These are phyloP conservation scores for Smutsia temminckii DNA, from an alignment of 2,797 vertebrate genomes.

Conservation along the genomic window DNA sequence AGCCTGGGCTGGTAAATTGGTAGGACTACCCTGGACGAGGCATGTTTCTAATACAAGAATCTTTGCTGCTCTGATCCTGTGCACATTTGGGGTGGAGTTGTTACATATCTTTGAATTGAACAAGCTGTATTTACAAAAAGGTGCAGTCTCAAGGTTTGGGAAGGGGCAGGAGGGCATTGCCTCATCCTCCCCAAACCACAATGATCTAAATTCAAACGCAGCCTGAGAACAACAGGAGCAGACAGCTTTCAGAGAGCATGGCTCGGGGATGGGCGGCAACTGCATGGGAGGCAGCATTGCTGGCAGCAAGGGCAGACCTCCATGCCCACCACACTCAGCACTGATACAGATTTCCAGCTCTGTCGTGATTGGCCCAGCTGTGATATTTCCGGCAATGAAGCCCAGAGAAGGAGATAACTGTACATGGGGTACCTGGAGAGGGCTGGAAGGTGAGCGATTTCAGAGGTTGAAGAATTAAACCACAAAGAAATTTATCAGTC, in stretches of 20 bases:
- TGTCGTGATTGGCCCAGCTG: no score
- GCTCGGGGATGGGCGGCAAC: background rate
- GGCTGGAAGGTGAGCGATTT: background rate
- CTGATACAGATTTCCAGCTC: background rate
- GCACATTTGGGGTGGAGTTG: background rate
- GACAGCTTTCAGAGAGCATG: no score
- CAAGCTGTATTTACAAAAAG: background rate
- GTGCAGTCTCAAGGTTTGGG: background rate
- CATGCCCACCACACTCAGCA: fast-evolving
- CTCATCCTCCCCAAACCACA: fast-evolving
- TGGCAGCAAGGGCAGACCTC: fast-evolving
- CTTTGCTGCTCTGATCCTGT: background rate
- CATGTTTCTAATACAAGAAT: no score
- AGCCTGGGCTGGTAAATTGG: background rate
- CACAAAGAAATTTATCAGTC: background rate
- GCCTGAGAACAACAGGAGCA: fast-evolving
- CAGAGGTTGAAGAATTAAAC: background rate
- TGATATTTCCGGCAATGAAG: fast-evolving
- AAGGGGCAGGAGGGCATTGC: background rate
- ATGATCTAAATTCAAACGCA: background rate
- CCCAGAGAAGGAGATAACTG: fast-evolving
- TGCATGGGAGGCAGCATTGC: background rate
- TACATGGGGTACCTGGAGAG: fast-evolving
- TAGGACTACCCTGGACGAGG: no score
- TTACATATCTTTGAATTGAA: fast-evolving